Evolutionary conservation across 2,113 vertebrate genomes (phyloP).

Genomic region (Corythaeola cristata): DNA sequence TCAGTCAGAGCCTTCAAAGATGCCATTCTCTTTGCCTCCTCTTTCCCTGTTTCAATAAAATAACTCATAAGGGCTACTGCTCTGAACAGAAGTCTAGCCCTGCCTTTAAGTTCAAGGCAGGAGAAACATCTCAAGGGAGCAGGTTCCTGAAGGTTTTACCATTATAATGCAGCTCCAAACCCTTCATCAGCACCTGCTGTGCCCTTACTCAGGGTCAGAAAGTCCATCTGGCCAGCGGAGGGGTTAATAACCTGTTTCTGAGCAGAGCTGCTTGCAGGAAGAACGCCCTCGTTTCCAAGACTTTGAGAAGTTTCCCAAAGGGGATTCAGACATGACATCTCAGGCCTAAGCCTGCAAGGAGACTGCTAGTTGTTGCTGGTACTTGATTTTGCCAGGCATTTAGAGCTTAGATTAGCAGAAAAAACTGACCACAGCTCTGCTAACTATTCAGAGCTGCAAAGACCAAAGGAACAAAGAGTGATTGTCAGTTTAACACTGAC

Average conservation of each 20-base stretch:
- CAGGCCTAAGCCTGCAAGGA: background rate
- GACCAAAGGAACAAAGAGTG: constrained; percentile 51
- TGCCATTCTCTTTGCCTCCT: background rate
- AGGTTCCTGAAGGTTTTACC: background rate
- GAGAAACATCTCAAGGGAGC: background rate
- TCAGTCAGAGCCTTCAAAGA: background rate
- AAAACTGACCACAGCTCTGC: background rate
- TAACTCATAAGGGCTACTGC: background rate
- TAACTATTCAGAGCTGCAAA: constrained; percentile 30
- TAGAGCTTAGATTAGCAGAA: constrained; percentile 51
- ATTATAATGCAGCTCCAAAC: background rate
- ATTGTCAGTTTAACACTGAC: constrained; percentile 26
- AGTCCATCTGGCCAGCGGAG: background rate
- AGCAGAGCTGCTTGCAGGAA: background rate
- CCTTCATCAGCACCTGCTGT: background rate
- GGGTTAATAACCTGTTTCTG: background rate
- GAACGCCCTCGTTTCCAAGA: background rate
- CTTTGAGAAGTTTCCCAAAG: background rate
- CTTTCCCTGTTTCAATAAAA: background rate
- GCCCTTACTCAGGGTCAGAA: background rate
- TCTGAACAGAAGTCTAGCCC: background rate
- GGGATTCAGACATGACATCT: background rate
- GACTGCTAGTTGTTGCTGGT: background rate
- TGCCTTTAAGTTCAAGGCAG: background rate
- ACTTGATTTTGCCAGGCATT: background rate